These are phyloP conservation scores for Geophilus truncorum DNA, from an alignment of 2,888 invertebrate genomes.

Conservation along the genomic window DNA sequence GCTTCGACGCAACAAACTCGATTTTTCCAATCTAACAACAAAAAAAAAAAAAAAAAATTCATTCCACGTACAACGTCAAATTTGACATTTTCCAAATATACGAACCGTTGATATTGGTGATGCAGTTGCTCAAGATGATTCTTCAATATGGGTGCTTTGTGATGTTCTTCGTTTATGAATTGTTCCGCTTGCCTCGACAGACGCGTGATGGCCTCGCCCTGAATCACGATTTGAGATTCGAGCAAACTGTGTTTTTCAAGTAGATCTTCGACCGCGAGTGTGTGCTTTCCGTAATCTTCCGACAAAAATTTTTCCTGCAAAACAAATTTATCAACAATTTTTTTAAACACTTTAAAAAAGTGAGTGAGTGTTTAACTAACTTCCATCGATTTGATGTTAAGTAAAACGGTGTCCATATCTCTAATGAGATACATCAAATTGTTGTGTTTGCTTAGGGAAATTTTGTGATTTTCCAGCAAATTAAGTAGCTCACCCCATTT, in stretches of 20 bases:
- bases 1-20: slow-evolving; percentile 70
- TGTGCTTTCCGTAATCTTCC: slow-evolving; percentile 85
- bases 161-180: slow-evolving; percentile 56
- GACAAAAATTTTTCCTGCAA: slow-evolving; percentile 60
- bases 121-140: slow-evolving; percentile 65
- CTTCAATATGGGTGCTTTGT: slow-evolving; percentile 60
- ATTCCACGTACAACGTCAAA: not conserved
- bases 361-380: slow-evolving; percentile 49
- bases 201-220: slow-evolving; percentile 76
- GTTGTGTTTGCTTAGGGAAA: slow-evolving; percentile 70
- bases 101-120: not conserved
- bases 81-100: too few species aligned
- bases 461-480: slow-evolving; percentile 75
- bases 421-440: slow-evolving; percentile 80
- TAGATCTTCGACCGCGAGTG: slow-evolving; percentile 89
- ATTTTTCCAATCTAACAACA: slow-evolving; percentile 57
- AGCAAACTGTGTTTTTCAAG: slow-evolving; percentile 89
- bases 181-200: slow-evolving; percentile 59
- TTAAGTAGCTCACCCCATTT: slow-evolving; percentile 83
- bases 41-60: not conserved
- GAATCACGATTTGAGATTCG: slow-evolving; percentile 82
- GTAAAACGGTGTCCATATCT: slow-evolving; percentile 83
- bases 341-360: not conserved
- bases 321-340: not conserved
- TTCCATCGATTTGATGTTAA: slow-evolving; percentile 78